Percentiles rank a stretch among this genome's conserved stretches.
phyloP scores from a whole-genome alignment of 2,888 invertebrate species.

The Lissocephala sabroskyi region DNA sequence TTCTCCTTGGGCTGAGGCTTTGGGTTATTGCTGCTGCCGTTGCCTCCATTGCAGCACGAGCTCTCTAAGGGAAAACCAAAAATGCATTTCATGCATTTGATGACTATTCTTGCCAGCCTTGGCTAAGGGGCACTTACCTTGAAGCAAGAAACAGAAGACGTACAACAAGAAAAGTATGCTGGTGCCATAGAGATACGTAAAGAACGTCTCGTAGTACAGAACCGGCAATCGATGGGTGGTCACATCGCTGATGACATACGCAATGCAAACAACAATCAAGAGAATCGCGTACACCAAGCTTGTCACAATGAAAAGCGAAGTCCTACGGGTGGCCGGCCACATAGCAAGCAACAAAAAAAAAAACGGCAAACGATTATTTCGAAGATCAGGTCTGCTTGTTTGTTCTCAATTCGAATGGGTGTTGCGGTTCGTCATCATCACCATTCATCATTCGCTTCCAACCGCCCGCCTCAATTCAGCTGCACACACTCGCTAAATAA shows the following conservation, averaged over 20 bases:
- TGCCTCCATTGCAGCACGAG: slow-evolving; percentile 83
- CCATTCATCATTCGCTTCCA: too few relatives aligned
- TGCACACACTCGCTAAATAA: too few relatives aligned
- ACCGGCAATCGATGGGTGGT: slow-evolving; percentile 93
- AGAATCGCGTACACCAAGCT: slow-evolving; percentile 97
- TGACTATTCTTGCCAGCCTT: too few relatives aligned
- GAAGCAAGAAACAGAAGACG: slow-evolving; percentile 94
- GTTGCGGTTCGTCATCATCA: too few relatives aligned
- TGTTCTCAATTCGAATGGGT: too few relatives aligned
- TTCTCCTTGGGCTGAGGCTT: slow-evolving; percentile 80
- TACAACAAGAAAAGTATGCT: slow-evolving; percentile 94
- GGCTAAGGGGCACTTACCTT: slow-evolving; percentile 79
- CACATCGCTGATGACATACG: slow-evolving; percentile 95
- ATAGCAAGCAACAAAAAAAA: too few relatives aligned
- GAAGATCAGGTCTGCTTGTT: too few relatives aligned
- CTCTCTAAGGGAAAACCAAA: slow-evolving; percentile 76
- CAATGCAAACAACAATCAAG: slow-evolving; percentile 92
- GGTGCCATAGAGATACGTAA: slow-evolving; percentile 93
- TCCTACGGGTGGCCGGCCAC: slow-evolving; percentile 81
- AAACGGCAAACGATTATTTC: too few relatives aligned
- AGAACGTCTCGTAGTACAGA: slow-evolving; percentile 95
- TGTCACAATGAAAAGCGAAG: slow-evolving; percentile 94
- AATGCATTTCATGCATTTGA: too few relatives aligned
- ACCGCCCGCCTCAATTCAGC: too few relatives aligned
- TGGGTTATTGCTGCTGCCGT: slow-evolving; percentile 75